Conservation (phyloP, 2,113 vertebrate genomes). For the Gadus chalcogrammus region DNA sequence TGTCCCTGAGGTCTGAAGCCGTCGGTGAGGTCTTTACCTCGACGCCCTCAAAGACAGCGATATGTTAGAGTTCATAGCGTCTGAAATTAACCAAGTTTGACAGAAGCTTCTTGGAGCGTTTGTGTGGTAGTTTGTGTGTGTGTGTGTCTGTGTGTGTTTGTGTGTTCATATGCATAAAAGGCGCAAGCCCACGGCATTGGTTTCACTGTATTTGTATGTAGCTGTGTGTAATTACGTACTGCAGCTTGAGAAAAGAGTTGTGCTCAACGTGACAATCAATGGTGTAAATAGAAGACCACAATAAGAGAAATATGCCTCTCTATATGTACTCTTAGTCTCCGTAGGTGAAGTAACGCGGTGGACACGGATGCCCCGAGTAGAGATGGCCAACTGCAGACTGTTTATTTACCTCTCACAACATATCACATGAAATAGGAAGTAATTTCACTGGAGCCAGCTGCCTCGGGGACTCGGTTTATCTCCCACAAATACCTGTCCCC, state of each 20-base stretch:
- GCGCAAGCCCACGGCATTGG: no score
- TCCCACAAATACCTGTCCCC: conserved; percentile 52
- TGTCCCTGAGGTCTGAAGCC: conserved; percentile 56
- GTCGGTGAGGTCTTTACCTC: conserved; percentile 58
- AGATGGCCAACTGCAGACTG: conserved; percentile 32
- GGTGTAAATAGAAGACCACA: conserved; percentile 2
- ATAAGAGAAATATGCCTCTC: conserved; percentile 9
- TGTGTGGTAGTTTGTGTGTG: conserved; percentile 2
- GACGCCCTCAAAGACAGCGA: conserved; percentile 80
- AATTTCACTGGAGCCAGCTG: conserved; percentile 39
- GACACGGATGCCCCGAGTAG: conserved; percentile 28
- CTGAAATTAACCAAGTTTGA: conserved; percentile 44
- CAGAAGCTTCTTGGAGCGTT: conserved; percentile 25
- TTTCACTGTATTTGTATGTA: no score
- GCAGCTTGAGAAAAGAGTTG: no score
- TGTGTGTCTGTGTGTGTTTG: no score
- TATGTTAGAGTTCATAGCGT: conserved; percentile 62
- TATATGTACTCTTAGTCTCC: conserved; percentile 26
- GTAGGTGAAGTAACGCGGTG: conserved; percentile 32
- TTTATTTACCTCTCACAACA: conserved; percentile 39
- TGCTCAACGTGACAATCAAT: conserved; percentile 7
- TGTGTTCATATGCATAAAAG: no score
- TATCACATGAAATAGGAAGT: conserved; percentile 49
- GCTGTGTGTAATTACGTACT: no score
- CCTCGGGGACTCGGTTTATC: conserved; percentile 52